Evolutionary conservation across 2,797 vertebrate genomes (phyloP).

Genomic region (Crenuchus spilurus): DNA sequence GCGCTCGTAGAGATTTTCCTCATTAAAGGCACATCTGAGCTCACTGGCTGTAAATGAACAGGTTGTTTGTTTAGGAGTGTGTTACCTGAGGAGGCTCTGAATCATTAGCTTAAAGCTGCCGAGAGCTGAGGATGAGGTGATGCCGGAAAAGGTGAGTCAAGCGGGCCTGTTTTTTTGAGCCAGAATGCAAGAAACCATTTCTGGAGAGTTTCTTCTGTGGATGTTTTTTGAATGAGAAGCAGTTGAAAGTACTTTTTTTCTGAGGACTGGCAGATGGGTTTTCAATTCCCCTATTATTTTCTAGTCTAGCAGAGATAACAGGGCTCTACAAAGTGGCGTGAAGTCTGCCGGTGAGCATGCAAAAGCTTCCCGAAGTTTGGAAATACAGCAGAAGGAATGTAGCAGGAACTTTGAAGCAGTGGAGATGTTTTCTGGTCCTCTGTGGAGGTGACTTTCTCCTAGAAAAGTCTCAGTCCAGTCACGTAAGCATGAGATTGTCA

Average conservation of each 20-base stretch:
- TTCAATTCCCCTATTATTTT: neutral
- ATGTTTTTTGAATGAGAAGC: neutral
- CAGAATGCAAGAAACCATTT: neutral
- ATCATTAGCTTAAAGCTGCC: constrained; percentile 8
- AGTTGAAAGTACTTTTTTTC: neutral
- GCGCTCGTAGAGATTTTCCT: constrained; percentile 10
- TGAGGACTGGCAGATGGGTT: neutral
- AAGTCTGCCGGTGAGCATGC: neutral
- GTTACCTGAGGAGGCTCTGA: constrained; percentile 28
- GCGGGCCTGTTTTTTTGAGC: neutral
- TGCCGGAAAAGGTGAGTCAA: constrained; percentile 15
- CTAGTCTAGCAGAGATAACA: neutral
- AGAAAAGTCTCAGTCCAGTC: neutral
- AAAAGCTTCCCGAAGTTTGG: neutral
- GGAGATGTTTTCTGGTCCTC: neutral
- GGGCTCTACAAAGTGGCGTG: neutral
- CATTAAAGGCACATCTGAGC: constrained; percentile 5
- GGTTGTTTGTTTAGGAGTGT: constrained; percentile 11
- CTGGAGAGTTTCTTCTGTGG: neutral
- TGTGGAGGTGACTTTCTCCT: neutral
- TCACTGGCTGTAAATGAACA: constrained; percentile 4
- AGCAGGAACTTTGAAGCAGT: too few relatives aligned
- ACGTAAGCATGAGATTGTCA: neutral
- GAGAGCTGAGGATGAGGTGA: constrained; percentile 8
- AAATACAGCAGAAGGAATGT: neutral